phyloP scores from a whole-genome alignment of 2,888 invertebrate genomes.

The Masnerella sp. region DNA sequence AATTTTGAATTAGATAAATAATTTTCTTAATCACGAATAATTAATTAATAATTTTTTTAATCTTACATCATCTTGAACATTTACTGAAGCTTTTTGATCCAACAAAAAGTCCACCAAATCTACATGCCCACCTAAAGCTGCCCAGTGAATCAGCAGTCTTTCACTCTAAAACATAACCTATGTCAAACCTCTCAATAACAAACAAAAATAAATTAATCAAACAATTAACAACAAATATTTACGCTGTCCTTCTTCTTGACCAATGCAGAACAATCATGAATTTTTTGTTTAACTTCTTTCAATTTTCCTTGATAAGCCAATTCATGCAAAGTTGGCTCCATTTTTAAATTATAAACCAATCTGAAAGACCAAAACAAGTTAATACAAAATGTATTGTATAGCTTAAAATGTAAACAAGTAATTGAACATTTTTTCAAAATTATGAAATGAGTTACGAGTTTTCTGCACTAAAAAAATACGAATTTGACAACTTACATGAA shows the following conservation, averaged over 20 bases:
- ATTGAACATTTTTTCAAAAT: too few relatives aligned
- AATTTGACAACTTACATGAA: too few relatives aligned
- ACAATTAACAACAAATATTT: slow-evolving; percentile 66
- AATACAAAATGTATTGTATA: too few relatives aligned
- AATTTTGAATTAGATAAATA: background rate
- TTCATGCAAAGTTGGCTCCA: slow-evolving; percentile 77
- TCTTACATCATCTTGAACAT: slow-evolving; percentile 85
- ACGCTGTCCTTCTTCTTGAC: slow-evolving; percentile 79
- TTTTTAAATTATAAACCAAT: background rate
- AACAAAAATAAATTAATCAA: slow-evolving; percentile 57
- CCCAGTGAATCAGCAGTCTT: slow-evolving; percentile 88
- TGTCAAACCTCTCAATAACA: too few relatives aligned
- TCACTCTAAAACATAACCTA: too few relatives aligned
- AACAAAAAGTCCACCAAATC: slow-evolving; percentile 85
- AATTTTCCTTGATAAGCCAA: slow-evolving; percentile 86
- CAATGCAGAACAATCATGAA: slow-evolving; percentile 80
- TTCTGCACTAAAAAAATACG: too few relatives aligned
- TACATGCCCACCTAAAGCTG: slow-evolving; percentile 86
- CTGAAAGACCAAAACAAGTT: too few relatives aligned
- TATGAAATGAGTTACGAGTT: too few relatives aligned
- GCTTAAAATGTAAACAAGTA: too few relatives aligned
- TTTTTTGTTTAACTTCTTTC: slow-evolving; percentile 82
- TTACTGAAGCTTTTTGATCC: slow-evolving; percentile 83
- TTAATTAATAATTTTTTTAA: background rate
- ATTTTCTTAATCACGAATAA: background rate